Conservation (phyloP, 1,140 invertebrate species). For the Steinernema khuongi region DNA sequence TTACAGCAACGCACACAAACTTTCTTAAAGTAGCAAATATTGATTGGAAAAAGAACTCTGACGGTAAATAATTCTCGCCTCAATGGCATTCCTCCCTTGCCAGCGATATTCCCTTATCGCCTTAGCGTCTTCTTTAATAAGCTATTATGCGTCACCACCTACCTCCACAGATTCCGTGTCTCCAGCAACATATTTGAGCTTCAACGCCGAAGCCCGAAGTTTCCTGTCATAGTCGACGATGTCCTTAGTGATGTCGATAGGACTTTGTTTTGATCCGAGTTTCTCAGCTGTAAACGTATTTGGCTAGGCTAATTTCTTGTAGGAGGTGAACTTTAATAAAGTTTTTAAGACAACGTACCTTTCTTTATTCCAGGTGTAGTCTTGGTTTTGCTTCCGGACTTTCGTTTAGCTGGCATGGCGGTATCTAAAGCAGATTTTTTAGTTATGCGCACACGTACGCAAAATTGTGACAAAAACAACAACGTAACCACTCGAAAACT, state of each 20-base stretch:
- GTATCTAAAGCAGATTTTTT: background rate
- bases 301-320: no score
- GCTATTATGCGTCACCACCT: background rate
- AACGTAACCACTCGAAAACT: background rate
- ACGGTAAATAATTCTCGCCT: background rate
- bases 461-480: background rate
- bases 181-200: background rate
- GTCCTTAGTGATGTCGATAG: background rate
- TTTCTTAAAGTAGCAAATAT: background rate
- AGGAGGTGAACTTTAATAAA: background rate
- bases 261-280: slow-evolving; percentile 12
- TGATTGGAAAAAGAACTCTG: background rate
- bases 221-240: background rate
- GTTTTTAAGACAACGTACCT: background rate
- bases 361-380: background rate
- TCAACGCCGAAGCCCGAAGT: background rate
- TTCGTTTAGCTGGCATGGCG: background rate
- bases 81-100: background rate
- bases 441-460: no score
- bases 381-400: background rate
- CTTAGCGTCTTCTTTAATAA: no score
- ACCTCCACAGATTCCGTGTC: background rate
- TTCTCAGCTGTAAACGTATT: background rate
- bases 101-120: no score
- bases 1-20: no score